These are phyloP conservation scores for Spilosoma lubricipeda DNA, from an alignment of 2,888 invertebrate species.

Conservation along the genomic window DNA sequence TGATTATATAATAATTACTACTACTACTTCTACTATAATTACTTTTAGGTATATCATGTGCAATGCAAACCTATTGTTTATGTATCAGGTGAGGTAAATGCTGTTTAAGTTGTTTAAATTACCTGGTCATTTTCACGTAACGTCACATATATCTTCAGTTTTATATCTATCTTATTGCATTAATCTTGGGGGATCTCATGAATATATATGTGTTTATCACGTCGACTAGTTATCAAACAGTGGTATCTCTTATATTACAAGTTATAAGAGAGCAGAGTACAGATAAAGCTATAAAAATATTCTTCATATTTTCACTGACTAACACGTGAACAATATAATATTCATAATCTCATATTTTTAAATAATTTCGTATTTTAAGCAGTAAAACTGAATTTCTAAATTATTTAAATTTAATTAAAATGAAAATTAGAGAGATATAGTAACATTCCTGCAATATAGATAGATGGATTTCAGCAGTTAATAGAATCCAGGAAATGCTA, in stretches of 20 bases:
- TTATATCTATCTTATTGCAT: slow-evolving; percentile 15
- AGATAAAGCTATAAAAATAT: background rate
- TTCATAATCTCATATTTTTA: no score
- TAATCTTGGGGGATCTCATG: slow-evolving; percentile 4
- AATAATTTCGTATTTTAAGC: background rate
- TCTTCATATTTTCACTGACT: background rate
- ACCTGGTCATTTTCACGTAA: slow-evolving; percentile 2
- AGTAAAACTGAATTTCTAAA: background rate
- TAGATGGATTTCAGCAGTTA: background rate
- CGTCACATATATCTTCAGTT: background rate
- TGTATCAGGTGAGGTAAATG: background rate
- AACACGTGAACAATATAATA: no score
- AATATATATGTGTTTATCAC: background rate
- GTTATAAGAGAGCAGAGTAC: background rate
- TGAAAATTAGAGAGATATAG: background rate
- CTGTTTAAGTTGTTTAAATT: background rate
- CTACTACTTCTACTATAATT: background rate
- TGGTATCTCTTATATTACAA: background rate
- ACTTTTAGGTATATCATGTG: background rate
- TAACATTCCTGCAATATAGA: background rate
- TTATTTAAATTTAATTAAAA: no score
- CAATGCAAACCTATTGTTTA: background rate
- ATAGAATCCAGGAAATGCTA: background rate
- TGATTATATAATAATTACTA: slow-evolving; percentile 3
- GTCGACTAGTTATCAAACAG: background rate